Evolutionary conservation across 2,797 vertebrate species (phyloP).

Genomic region (Scleropages formosus): DNA sequence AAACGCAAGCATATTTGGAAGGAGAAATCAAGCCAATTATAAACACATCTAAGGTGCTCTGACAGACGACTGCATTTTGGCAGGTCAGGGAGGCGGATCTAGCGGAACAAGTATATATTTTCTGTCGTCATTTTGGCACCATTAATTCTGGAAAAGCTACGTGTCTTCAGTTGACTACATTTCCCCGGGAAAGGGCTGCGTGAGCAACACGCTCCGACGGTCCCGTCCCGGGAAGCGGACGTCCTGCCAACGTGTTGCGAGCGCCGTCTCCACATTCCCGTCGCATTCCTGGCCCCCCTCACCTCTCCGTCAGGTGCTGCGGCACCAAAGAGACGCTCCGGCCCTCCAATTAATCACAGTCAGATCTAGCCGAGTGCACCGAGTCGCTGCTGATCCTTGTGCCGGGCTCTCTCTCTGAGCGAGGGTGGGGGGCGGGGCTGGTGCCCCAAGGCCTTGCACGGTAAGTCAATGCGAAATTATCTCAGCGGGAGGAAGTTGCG

Average conservation of each 20-base stretch:
- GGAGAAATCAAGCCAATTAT: conserved; percentile 22
- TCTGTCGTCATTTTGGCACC: conserved; percentile 42
- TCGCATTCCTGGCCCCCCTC: conserved; percentile 71
- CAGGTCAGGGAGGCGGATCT: not conserved
- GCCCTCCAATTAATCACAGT: conserved; percentile 98
- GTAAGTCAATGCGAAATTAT: conserved; percentile 82
- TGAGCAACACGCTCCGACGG: conserved; percentile 66
- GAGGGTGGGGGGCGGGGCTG: conserved; percentile 28
- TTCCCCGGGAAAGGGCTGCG: conserved; percentile 61
- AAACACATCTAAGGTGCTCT: conserved; percentile 20
- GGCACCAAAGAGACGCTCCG: conserved; percentile 65
- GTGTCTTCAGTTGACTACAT: conserved; percentile 55
- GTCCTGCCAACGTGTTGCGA: not conserved
- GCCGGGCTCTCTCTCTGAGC: conserved; percentile 72
- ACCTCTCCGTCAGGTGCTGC: conserved; percentile 83
- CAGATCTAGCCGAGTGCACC: conserved; percentile 90
- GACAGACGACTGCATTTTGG: conserved; percentile 17
- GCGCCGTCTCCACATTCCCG: conserved; percentile 43
- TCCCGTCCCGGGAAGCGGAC: conserved; percentile 47
- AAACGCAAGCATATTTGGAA: not conserved
- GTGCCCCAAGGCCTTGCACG: conserved; percentile 81
- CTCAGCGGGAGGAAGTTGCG: conserved; percentile 83
- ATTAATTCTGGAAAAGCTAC: conserved; percentile 10
- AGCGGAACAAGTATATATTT: conserved; percentile 51
- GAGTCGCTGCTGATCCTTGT: conserved; percentile 89